These are phyloP conservation scores for Crocuta crocuta DNA, from an alignment of 2,113 vertebrate genomes.

Conservation along the genomic window DNA sequence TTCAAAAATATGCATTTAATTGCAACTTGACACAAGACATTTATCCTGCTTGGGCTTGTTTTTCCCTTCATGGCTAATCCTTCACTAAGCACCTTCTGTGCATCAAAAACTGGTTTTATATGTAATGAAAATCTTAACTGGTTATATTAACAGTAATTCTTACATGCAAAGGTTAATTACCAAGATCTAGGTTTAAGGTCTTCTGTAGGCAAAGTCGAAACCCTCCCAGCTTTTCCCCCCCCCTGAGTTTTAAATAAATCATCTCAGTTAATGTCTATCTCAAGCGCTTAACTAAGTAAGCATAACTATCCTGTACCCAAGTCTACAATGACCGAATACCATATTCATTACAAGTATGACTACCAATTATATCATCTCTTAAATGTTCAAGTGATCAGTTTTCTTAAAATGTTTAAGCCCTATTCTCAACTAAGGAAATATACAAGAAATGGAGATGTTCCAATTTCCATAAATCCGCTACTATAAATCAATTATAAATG, in stretches of 20 bases:
- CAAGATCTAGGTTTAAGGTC: neutral
- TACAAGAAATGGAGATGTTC: constrained; percentile 37
- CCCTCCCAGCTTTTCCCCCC: neutral
- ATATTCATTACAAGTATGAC: constrained; percentile 17
- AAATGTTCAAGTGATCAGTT: constrained; percentile 65
- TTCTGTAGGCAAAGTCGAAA: neutral
- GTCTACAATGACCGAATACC: constrained; percentile 39
- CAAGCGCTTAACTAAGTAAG: neutral
- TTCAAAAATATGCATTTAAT: neutral
- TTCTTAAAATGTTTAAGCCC: constrained; percentile 55
- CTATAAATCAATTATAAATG: constrained; percentile 58
- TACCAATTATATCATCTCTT: constrained; percentile 33
- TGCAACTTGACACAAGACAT: neutral
- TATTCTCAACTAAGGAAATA: constrained; percentile 42
- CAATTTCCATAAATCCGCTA: neutral
- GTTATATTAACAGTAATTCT: neutral
- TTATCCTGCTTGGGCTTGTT: neutral
- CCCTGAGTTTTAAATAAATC: neutral
- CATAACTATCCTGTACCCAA: constrained; percentile 4
- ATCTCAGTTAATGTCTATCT: neutral
- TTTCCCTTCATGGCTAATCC: neutral
- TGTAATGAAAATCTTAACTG: constrained; percentile 6
- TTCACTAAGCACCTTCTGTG: neutral
- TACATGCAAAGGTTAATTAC: neutral
- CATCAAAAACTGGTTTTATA: neutral